These are phyloP conservation scores for Conus ventricosus DNA, from an alignment of 1,140 invertebrate species.

Conservation along the genomic window DNA sequence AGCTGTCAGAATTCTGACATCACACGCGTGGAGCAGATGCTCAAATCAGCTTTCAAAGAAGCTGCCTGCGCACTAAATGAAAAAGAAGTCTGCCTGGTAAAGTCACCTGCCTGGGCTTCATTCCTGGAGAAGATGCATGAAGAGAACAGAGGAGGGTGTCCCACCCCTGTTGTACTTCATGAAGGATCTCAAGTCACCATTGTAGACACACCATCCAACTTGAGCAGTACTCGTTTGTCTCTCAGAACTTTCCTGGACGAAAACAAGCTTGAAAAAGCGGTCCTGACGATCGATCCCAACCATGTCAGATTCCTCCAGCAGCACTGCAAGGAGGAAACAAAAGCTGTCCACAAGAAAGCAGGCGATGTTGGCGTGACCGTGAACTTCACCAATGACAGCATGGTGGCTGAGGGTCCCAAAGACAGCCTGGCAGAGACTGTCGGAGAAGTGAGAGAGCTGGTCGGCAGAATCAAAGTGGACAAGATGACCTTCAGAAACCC, in stretches of 20 bases:
- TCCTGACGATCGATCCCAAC: background rate
- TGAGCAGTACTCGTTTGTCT: background rate
- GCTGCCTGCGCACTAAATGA: background rate
- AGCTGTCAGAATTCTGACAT: background rate
- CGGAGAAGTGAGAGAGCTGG: no score
- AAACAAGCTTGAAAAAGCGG: background rate
- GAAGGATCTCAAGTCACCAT: background rate
- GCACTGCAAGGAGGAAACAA: no score
- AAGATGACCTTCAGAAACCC: no score
- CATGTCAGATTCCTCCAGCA: no score
- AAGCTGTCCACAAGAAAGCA: no score
- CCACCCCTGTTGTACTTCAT: background rate
- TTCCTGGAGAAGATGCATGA: background rate
- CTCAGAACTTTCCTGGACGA: background rate
- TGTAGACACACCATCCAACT: background rate
- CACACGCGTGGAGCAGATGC: background rate
- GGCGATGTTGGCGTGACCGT: no score
- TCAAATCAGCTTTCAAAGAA: background rate
- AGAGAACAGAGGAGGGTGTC: background rate
- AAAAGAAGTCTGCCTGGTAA: background rate
- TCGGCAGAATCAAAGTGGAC: no score
- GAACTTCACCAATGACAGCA: no score
- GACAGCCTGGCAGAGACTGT: no score
- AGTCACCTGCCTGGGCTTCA: background rate
- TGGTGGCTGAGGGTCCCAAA: no score